phyloP scores from a whole-genome alignment of 2,113 vertebrate species.

The Opisthocomus hoazin region DNA sequence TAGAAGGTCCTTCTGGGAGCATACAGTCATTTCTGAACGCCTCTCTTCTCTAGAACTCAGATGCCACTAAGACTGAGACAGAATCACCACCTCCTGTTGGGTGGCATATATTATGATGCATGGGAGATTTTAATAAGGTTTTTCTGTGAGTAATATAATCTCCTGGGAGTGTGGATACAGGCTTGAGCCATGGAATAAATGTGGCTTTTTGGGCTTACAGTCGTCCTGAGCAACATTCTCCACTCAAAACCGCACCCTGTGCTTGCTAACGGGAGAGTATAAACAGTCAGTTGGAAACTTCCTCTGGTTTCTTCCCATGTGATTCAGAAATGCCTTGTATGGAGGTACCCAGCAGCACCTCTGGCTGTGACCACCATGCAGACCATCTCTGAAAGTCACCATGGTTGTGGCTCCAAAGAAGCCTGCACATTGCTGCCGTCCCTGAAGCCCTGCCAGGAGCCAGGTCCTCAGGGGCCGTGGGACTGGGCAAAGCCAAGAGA shows the following conservation, averaged over 20 bases:
- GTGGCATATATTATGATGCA: slow-evolving; percentile 58
- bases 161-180: slow-evolving; percentile 31
- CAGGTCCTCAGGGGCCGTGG: accelerated
- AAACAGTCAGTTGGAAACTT: slow-evolving; percentile 39
- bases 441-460: not conserved
- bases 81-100: slow-evolving; percentile 3
- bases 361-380: not conserved
- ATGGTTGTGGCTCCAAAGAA: not conserved
- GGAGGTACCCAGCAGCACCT: not conserved
- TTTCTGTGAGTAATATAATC: slow-evolving; percentile 62
- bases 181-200: slow-evolving; percentile 49
- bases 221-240: slow-evolving; percentile 52
- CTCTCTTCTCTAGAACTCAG: not conserved
- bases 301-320: slow-evolving; percentile 13
- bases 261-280: not conserved
- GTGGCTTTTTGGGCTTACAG: slow-evolving; percentile 44
- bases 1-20: not conserved
- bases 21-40: not conserved
- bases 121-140: slow-evolving; percentile 54
- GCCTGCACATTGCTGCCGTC: not conserved
- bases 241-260: slow-evolving; percentile 48
- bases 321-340: not conserved
- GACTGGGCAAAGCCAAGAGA: not conserved
- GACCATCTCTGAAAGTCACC: not conserved
- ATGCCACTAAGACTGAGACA: not conserved